Percentiles rank a stretch among this genome's conserved stretches.
Evolutionary conservation across 2,797 vertebrate genomes (phyloP).

Genomic region (Perodicticus potto): DNA sequence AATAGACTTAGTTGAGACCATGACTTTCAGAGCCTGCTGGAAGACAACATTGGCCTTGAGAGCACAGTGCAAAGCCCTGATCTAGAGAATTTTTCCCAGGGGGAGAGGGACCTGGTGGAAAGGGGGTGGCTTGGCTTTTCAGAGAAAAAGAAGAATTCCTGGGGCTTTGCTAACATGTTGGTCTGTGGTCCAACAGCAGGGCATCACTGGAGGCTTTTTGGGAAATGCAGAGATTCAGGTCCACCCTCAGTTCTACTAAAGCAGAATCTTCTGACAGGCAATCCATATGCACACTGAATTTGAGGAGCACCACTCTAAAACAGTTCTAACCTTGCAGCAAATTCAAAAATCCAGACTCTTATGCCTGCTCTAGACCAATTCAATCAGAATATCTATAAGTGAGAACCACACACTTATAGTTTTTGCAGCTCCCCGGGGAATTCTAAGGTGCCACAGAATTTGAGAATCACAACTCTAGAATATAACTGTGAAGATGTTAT

Average conservation of each 20-base stretch:
- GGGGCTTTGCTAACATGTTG: not conserved
- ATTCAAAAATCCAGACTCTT: not conserved
- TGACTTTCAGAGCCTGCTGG: rapidly evolving
- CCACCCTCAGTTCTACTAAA: not conserved
- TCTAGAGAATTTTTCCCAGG: not conserved
- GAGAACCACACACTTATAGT: not conserved
- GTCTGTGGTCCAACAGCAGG: not conserved
- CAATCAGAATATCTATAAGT: not conserved
- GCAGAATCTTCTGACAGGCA: rapidly evolving
- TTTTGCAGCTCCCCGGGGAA: not conserved
- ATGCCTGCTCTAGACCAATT: rapidly evolving
- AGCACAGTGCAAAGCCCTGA: rapidly evolving
- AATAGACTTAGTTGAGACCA: not conserved
- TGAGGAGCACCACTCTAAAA: not conserved
- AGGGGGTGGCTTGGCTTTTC: not conserved
- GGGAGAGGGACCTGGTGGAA: rapidly evolving
- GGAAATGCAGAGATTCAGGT: not conserved
- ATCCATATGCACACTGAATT: not conserved
- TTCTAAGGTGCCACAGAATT: not conserved
- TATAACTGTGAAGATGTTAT: not conserved
- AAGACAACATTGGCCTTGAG: not conserved
- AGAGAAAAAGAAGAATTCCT: not conserved
- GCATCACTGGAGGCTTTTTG: not conserved
- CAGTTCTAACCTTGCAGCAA: not conserved
- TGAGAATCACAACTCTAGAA: not conserved